Conservation (phyloP, 2,888 invertebrate genomes). For the Marronus borbonicus region DNA sequence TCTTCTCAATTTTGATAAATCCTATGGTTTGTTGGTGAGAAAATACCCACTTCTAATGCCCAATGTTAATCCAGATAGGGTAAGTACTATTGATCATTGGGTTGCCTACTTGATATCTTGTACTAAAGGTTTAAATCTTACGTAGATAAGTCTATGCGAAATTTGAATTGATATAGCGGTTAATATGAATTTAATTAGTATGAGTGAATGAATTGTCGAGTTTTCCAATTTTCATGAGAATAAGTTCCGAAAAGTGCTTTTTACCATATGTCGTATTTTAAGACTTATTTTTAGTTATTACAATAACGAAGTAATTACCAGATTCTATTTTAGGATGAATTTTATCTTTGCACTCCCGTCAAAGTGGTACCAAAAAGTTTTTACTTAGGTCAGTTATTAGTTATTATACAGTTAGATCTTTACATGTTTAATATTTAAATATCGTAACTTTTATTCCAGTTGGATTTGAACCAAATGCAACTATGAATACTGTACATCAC, state of each 20-base stretch:
- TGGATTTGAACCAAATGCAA: conserved; percentile 93
- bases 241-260: too few species aligned
- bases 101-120: conserved; percentile 48
- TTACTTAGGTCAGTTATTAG: conserved; percentile 81
- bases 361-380: conserved; percentile 85
- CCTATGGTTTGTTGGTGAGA: conserved; percentile 64
- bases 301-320: background rate
- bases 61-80: conserved; percentile 83
- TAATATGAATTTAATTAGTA: conserved; percentile 11
- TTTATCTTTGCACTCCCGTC: conserved; percentile 93
- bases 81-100: conserved; percentile 71
- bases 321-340: conserved; percentile 83
- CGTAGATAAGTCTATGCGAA: background rate
- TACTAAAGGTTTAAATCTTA: too few species aligned
- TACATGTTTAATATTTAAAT: conserved; percentile 24
- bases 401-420: conserved; percentile 27
- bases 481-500: conserved; percentile 93
- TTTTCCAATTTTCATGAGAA: too few species aligned
- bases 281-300: background rate
- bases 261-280: background rate
- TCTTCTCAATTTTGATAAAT: conserved; percentile 24
- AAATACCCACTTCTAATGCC: conserved; percentile 87
- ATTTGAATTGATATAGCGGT: conserved; percentile 28
- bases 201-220: background rate
- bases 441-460: conserved; percentile 72